phyloP scores from a whole-genome alignment of 2,888 invertebrate species.

The Lysandra coridon region DNA sequence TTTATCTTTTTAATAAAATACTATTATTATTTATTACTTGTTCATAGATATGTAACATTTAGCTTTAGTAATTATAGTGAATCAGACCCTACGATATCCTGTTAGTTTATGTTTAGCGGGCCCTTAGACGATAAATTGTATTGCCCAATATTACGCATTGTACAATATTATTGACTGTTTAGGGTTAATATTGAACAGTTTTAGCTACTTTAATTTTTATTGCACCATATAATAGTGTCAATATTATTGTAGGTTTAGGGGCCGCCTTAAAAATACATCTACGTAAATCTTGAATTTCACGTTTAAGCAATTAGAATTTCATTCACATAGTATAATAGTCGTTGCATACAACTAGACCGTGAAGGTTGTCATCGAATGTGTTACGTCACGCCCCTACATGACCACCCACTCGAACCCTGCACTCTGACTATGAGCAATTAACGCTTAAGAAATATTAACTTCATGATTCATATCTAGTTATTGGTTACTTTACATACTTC shows the following conservation, averaged over 20 bases:
- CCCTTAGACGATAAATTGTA: no score
- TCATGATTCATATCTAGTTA: neutral
- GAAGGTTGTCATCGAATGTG: constrained; percentile 41
- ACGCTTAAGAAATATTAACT: constrained; percentile 16
- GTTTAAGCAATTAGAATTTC: neutral
- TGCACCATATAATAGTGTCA: no score
- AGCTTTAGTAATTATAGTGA: no score
- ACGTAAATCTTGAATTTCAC: neutral
- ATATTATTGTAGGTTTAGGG: no score
- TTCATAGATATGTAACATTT: no score
- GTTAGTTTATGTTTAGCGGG: no score
- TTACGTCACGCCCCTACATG: constrained; percentile 36
- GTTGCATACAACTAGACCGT: constrained; percentile 39
- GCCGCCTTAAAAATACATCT: neutral
- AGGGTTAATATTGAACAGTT: no score
- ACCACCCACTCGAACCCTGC: constrained; percentile 32
- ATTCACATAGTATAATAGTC: constrained; percentile 4
- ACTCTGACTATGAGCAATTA: neutral
- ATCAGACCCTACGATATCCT: no score
- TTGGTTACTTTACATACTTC: neutral
- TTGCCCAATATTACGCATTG: no score
- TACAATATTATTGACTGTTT: no score
- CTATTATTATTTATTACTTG: neutral
- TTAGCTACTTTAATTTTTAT: no score
- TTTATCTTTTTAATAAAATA: no score